These are phyloP conservation scores for Etheostoma cragini DNA, from an alignment of 2,113 vertebrate genomes.

Conservation along the genomic window DNA sequence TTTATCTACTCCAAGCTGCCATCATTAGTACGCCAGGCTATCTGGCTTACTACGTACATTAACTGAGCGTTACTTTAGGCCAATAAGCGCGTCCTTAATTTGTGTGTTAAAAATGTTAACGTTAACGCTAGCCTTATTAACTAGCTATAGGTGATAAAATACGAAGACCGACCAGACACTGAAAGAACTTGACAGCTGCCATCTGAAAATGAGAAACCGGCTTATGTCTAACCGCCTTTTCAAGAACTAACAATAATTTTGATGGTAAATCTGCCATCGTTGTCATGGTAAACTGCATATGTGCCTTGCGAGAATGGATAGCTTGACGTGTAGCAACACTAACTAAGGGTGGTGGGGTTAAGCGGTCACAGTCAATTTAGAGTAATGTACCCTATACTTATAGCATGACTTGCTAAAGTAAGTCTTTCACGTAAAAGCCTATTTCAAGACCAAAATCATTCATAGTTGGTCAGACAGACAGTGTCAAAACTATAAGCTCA, in stretches of 20 bases:
- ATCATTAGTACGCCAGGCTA: background rate
- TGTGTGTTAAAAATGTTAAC: background rate
- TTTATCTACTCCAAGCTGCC: background rate
- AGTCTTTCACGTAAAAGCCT: background rate
- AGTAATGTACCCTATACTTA: background rate
- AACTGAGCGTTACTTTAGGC: background rate
- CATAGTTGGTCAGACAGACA: conserved; percentile 34
- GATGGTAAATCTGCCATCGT: background rate
- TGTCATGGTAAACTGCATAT: background rate
- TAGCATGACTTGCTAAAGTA: background rate
- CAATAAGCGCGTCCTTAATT: background rate
- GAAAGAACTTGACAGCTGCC: no score
- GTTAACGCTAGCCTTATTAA: no score
- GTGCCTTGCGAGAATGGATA: background rate
- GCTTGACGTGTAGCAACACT: conserved; percentile 12
- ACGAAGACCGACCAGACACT: no score
- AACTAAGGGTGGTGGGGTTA: background rate
- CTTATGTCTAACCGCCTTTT: no score
- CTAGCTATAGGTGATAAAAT: no score
- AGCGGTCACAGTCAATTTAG: background rate
- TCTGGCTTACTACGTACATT: background rate
- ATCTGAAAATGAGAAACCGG: no score
- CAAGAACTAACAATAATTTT: no score
- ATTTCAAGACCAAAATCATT: background rate
- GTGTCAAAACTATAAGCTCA: conserved; percentile 52